A percentile compares a stretch with the other conserved stretches of the same genome.
phyloP scores from a whole-genome alignment of 2,888 invertebrate genomes.

The Tethea ocularis region DNA sequence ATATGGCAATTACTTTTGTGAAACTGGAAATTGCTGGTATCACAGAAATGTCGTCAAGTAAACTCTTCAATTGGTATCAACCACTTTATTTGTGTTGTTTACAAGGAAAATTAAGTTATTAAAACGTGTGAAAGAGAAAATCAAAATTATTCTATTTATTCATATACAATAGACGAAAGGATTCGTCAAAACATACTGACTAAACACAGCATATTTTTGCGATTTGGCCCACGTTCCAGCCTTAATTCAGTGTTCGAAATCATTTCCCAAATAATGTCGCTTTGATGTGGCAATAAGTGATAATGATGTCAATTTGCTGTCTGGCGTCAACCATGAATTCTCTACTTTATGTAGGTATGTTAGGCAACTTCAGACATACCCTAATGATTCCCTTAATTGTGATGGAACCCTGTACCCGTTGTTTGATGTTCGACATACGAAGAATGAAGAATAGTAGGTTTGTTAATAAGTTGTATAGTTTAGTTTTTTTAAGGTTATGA shows the following conservation, averaged over 20 bases:
- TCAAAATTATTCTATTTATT: too few relatives aligned
- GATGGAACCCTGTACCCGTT: neutral
- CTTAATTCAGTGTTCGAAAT: neutral
- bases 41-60: neutral
- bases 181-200: too few relatives aligned
- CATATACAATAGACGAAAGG: too few relatives aligned
- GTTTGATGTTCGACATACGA: neutral
- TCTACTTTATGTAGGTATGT: conserved; percentile 1
- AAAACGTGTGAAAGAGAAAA: too few relatives aligned
- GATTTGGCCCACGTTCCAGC: neutral
- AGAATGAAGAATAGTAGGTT: too few relatives aligned
- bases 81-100: neutral
- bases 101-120: too few relatives aligned
- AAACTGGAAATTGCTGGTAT: neutral
- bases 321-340: neutral
- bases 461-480: too few relatives aligned
- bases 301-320: neutral
- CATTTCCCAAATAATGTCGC: neutral
- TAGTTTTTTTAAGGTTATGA: too few relatives aligned
- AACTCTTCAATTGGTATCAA: neutral
- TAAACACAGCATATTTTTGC: neutral
- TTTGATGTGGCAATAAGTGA: conserved; percentile 2
- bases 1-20: neutral
- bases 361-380: neutral
- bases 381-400: conserved; percentile 1